Evolutionary conservation across 1,140 invertebrate species (phyloP).

Genomic region (Camponotus floridanus): DNA sequence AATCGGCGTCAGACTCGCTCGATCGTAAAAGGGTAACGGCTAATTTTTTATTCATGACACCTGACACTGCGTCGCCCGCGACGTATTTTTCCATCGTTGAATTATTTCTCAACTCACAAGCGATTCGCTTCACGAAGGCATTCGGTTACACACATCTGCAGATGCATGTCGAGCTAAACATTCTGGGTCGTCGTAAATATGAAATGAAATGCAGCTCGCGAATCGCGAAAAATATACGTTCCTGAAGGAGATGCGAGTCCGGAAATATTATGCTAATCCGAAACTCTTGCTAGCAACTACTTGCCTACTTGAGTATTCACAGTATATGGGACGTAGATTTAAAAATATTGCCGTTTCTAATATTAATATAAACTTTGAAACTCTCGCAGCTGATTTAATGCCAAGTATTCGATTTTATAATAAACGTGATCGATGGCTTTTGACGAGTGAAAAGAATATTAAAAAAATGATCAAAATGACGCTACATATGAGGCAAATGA

Average conservation of each 20-base stretch:
- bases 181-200: slow-evolving; percentile 31
- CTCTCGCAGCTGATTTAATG: background rate
- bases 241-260: slow-evolving; percentile 13
- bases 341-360: background rate
- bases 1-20: slow-evolving; percentile 33
- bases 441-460: background rate
- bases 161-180: background rate
- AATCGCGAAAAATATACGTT: slow-evolving; percentile 1
- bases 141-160: background rate
- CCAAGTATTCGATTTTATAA: background rate
- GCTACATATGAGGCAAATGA: background rate
- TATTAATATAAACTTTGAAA: slow-evolving; percentile 2
- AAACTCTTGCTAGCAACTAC: background rate
- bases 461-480: background rate
- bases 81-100: slow-evolving; percentile 19
- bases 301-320: background rate
- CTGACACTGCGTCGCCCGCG: slow-evolving; percentile 8
- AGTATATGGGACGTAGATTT: background rate
- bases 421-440: background rate
- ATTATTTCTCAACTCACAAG: slow-evolving; percentile 30
- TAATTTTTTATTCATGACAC: slow-evolving; percentile 52
- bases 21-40: slow-evolving; percentile 34
- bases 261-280: slow-evolving; percentile 47
- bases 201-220: slow-evolving; percentile 19
- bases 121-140: slow-evolving; percentile 10